Evolutionary conservation across 2,797 vertebrate species (phyloP).

Genomic region (Tiaroga cobitis): DNA sequence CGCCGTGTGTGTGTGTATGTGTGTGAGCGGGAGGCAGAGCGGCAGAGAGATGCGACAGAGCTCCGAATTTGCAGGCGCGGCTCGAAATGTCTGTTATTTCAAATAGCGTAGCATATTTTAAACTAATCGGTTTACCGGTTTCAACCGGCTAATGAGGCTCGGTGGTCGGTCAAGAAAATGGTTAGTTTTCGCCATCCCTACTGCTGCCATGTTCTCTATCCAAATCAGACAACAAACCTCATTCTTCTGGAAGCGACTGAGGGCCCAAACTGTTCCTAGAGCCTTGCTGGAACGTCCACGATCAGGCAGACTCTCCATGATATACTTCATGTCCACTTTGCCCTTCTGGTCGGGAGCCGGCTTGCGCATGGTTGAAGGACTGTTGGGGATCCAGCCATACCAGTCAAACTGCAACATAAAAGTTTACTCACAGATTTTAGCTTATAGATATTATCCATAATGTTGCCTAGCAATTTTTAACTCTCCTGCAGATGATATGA

Average conservation of each 20-base stretch:
- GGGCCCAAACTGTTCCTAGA: background rate
- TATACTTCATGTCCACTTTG: slow-evolving; percentile 80
- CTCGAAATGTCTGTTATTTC: no score
- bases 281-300: background rate
- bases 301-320: slow-evolving; percentile 83
- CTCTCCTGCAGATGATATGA: no score
- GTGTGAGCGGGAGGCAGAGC: no score
- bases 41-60: no score
- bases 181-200: no score
- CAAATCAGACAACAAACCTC: background rate
- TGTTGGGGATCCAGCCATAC: no score
- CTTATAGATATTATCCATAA: background rate
- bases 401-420: slow-evolving; percentile 84
- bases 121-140: no score
- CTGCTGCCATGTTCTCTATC: slow-evolving; percentile 74
- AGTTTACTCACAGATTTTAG: background rate
- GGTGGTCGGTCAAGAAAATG: no score
- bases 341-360: slow-evolving; percentile 89
- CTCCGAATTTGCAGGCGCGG: no score
- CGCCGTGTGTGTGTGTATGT: no score
- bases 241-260: background rate
- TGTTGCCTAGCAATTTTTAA: background rate
- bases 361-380: slow-evolving; percentile 76
- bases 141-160: no score
- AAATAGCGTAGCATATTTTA: no score